Conservation (phyloP, 1,140 invertebrate species). For the Apis cerana region DNA sequence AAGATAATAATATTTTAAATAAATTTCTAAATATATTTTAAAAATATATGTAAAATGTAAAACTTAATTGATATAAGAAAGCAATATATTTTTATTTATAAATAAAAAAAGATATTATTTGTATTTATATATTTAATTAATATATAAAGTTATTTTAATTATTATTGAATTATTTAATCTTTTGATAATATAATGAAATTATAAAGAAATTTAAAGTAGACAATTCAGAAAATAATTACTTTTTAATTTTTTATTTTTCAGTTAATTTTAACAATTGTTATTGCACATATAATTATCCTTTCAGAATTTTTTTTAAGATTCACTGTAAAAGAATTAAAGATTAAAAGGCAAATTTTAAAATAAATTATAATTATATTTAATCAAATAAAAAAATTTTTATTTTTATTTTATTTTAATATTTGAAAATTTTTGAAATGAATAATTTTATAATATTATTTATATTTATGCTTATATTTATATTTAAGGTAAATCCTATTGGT, state of each 20-base stretch:
- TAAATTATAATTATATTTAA: background rate
- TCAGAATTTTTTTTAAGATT: too few species aligned
- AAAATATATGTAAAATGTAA: slow-evolving; percentile 6
- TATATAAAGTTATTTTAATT: background rate
- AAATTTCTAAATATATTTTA: background rate
- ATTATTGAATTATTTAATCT: background rate
- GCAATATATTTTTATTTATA: background rate
- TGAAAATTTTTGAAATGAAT: background rate
- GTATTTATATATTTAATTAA: background rate
- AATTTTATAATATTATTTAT: slow-evolving; percentile 15
- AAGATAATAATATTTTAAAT: background rate
- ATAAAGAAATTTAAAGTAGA: too few species aligned
- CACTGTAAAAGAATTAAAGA: too few species aligned
- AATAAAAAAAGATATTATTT: background rate
- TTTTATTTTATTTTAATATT: too few species aligned
- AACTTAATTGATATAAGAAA: slow-evolving; percentile 3
- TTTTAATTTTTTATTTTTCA: too few species aligned
- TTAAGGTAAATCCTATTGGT: slow-evolving; percentile 73
- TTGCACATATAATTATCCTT: too few species aligned
- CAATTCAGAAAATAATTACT: too few species aligned
- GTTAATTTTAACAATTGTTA: too few species aligned
- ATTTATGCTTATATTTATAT: background rate
- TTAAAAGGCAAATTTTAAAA: too few species aligned
- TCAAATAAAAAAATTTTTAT: too few species aligned
- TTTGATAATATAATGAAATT: too few species aligned